Evolutionary conservation across 2,888 invertebrate species (phyloP), one percentile per base, ranked within the genome.

Genomic region (Acanthosepion lycidas): DNA sequence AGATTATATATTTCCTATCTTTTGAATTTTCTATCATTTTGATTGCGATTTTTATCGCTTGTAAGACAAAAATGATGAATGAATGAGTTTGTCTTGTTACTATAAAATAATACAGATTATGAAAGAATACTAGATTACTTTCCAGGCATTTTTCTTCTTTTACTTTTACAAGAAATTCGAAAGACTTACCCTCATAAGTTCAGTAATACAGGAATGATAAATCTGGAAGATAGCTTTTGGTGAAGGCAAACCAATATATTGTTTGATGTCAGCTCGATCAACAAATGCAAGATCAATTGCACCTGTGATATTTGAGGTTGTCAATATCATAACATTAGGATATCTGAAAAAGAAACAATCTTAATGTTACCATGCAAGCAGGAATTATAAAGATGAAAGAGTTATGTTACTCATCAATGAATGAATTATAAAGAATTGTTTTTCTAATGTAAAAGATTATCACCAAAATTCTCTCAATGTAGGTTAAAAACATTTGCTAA

Each of bases 241-340:
- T 28, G 98, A 98, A 0, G 99, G 99, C 94, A 98, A 98, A 0
- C 99, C 99, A 95, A 99, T 98, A 97, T 98, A 98, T 96, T 99
- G 98, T 97, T 98, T 99, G 95, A 99, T 98, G 95, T 99, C 99
- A 9, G 99, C 99, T 95, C 99, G 98, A 98, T 99, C 99, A 18
- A 99, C 98, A 97, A 99, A 99, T 0, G 99, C 99, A 92, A 98
- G 97, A 98, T 99, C 99, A 96, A 99, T 99, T 33, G 99, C 98
- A 95, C 98, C 98, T 0, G 99, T 99, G 96, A 99, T 98, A 98
- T 99, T 99, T 8, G 99, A 99, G 3, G 99, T 99, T 23, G 99
- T 98, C 94, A 99, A 98, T 95, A 99, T 98, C 64, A 99, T 98
- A 53, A 99, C 99, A 98, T 99, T 99, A 0, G 98, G 98, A 97